Evolutionary conservation across 2,888 invertebrate genomes (phyloP).

Genomic region (Andrena marginata): DNA sequence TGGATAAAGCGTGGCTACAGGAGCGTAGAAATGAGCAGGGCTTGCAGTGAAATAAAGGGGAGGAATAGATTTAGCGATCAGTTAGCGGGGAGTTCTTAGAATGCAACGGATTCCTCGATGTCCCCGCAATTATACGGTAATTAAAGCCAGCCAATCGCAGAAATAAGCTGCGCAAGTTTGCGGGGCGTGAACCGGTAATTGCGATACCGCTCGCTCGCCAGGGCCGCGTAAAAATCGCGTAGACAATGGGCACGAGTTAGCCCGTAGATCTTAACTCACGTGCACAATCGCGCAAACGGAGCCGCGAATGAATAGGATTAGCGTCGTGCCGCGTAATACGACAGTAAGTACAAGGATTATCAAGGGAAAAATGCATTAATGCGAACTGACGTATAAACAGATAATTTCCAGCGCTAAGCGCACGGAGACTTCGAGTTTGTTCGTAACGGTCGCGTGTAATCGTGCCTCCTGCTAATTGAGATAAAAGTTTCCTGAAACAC

Average conservation of each 20-base stretch:
- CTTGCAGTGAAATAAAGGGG: neutral
- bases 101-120: conserved; percentile 23
- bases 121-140: conserved; percentile 54
- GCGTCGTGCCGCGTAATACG: conserved; percentile 33
- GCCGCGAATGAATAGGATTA: conserved; percentile 62
- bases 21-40: neutral
- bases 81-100: conserved; percentile 20
- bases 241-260: conserved; percentile 60
- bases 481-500: neutral
- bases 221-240: conserved; percentile 52
- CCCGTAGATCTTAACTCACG: conserved; percentile 62
- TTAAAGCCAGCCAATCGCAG: conserved; percentile 59
- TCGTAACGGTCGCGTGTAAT: neutral
- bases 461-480: neutral
- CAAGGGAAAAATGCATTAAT: conserved; percentile 36
- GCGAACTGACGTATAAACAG: conserved; percentile 28
- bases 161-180: conserved; percentile 34
- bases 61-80: conserved; percentile 3
- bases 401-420: conserved; percentile 33
- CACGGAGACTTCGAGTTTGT: conserved; percentile 9
- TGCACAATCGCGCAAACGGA: conserved; percentile 60
- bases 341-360: conserved; percentile 37
- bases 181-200: conserved; percentile 67
- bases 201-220: conserved; percentile 52
- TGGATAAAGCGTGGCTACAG: neutral